Conservation (phyloP, 1,140 invertebrate genomes). For the Neodiprion virginianus region DNA sequence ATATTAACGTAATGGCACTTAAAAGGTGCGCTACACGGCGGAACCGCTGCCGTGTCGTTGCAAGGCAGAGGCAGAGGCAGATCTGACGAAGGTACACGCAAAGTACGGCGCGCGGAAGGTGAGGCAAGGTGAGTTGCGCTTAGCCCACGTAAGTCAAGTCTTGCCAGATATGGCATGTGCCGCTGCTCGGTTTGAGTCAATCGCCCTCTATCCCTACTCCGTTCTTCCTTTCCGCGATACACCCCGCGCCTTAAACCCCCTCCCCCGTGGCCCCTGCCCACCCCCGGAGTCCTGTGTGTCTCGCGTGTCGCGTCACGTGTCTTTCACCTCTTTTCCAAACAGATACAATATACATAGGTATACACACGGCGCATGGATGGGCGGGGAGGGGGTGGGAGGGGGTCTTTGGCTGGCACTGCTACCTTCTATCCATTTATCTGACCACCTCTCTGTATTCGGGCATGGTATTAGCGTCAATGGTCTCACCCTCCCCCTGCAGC, state of each 20-base stretch:
- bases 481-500: not conserved
- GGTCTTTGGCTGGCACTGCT: not conserved
- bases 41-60: not conserved
- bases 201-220: slow-evolving; percentile 6
- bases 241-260: not conserved
- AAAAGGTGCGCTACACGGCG: slow-evolving; percentile 51
- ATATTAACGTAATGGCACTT: slow-evolving; percentile 53
- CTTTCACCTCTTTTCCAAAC: slow-evolving; percentile 17
- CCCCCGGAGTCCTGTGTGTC: not conserved
- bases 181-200: slow-evolving; percentile 6
- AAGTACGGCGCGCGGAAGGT: slow-evolving; percentile 32
- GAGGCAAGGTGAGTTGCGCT: slow-evolving; percentile 35
- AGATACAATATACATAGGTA: slow-evolving; percentile 16
- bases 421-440: slow-evolving; percentile 18
- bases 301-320: not conserved
- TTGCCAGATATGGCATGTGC: slow-evolving; percentile 50
- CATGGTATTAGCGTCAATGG: slow-evolving; percentile 7
- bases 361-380: slow-evolving; percentile 18
- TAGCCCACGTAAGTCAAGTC: slow-evolving; percentile 51
- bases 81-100: not conserved
- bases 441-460: slow-evolving; percentile 14
- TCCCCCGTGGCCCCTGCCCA: not conserved
- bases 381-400: not conserved
- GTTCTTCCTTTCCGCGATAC: not conserved
- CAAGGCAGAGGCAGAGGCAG: not conserved